These are phyloP conservation scores for Conopomorpha cramerella DNA, from an alignment of 1,140 invertebrate genomes.

Conservation along the genomic window DNA sequence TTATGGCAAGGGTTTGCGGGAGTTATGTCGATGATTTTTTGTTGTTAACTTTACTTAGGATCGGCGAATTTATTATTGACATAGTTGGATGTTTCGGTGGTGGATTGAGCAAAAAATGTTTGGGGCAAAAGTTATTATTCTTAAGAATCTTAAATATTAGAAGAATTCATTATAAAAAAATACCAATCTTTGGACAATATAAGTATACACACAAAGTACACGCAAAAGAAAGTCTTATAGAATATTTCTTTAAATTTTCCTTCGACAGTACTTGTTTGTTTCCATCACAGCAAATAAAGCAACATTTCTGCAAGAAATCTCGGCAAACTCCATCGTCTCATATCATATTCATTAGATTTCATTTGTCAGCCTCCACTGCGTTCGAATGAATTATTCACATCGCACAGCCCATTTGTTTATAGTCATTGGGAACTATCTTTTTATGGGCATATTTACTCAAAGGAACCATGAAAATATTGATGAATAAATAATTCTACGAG, in stretches of 20 bases:
- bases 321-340: constrained; percentile 15
- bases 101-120: no score
- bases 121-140: not conserved
- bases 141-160: not conserved
- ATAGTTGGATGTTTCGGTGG: no score
- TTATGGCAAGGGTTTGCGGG: no score
- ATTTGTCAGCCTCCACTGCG: constrained; percentile 27
- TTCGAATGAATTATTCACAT: constrained; percentile 32
- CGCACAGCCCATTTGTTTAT: constrained; percentile 27
- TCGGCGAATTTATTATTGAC: no score
- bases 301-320: constrained; percentile 7
- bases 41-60: no score
- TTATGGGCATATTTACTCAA: not conserved
- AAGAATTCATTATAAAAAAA: not conserved
- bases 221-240: not conserved
- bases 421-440: constrained; percentile 12
- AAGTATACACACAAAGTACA: not conserved
- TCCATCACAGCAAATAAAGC: not conserved
- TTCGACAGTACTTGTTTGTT: constrained; percentile 5
- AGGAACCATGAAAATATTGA: no score
- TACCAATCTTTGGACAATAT: not conserved
- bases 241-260: not conserved
- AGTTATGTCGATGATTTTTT: no score
- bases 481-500: no score
- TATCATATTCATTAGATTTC: constrained; percentile 44